phyloP scores from a whole-genome alignment of 1,140 invertebrate species.

The Orchestia grillus region DNA sequence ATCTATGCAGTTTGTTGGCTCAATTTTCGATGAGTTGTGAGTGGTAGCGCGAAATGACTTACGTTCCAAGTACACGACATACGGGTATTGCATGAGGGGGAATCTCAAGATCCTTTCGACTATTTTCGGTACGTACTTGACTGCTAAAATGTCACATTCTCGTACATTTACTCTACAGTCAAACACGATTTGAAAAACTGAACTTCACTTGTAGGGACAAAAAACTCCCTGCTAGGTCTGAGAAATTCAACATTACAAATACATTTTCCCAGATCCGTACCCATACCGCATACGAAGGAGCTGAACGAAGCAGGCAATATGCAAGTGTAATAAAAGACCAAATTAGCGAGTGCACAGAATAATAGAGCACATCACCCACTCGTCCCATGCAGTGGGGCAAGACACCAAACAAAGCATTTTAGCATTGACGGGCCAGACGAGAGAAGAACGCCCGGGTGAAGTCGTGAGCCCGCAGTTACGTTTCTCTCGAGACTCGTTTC shows the following conservation, averaged over 20 bases:
- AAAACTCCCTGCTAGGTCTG: no score
- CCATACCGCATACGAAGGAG: neutral
- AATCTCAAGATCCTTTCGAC: no score
- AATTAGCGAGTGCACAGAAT: neutral
- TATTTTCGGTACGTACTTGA: no score
- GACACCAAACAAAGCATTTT: neutral
- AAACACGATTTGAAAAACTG: no score
- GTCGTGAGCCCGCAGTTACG: neutral
- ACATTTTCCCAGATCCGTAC: neutral
- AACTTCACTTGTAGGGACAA: no score
- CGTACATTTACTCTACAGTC: no score
- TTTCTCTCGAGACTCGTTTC: neutral
- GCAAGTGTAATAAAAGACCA: neutral
- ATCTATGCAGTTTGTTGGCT: no score
- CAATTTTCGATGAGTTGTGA: no score
- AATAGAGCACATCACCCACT: neutral
- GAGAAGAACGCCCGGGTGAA: neutral
- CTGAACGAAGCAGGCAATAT: neutral
- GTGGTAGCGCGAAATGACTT: no score
- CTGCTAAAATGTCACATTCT: no score
- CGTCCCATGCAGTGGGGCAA: neutral
- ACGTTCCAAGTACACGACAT: no score
- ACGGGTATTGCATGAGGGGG: no score
- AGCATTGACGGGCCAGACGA: neutral
- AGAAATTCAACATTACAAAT: neutral